A percentile compares a stretch with the other conserved stretches of the same genome.
These are phyloP conservation scores for Sphaeridia pumilis DNA, from an alignment of 2,888 invertebrate species.

Conservation along the genomic window DNA sequence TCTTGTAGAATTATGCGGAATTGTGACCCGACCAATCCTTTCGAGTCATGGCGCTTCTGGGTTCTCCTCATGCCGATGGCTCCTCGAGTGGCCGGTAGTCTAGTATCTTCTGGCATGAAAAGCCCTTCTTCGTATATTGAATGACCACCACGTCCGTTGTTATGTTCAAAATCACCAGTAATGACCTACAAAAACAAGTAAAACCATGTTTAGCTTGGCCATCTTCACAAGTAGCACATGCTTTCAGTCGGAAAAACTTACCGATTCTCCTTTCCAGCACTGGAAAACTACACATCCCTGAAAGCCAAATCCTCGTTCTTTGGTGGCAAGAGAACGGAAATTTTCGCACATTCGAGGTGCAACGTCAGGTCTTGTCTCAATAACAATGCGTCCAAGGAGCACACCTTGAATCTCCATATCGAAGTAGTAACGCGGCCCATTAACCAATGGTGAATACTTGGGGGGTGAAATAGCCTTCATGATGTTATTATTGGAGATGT, in stretches of 20 bases:
- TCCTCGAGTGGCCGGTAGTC: conserved; percentile 59
- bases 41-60: conserved; percentile 64
- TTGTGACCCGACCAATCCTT: conserved; percentile 72
- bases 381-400: conserved; percentile 58
- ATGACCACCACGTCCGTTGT: conserved; percentile 67
- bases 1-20: conserved; percentile 69
- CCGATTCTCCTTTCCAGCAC: conserved; percentile 70
- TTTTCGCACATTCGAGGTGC: conserved; percentile 73
- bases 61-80: conserved; percentile 71
- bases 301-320: conserved; percentile 63
- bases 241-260: too few species aligned
- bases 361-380: conserved; percentile 63
- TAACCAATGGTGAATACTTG: conserved; percentile 33
- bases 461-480: conserved; percentile 30
- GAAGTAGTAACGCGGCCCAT: conserved; percentile 56
- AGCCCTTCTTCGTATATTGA: conserved; percentile 63
- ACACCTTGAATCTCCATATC: conserved; percentile 62
- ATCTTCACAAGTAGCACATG: too few species aligned
- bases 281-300: conserved; percentile 69
- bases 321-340: conserved; percentile 58
- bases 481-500: conserved; percentile 26
- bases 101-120: conserved; percentile 70
- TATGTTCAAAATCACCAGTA: conserved; percentile 62
- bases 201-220: too few species aligned
- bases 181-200: conserved; percentile 46